Evolutionary conservation across 2,113 vertebrate species (phyloP).

Genomic region (Thalassarche chlororhynchos): DNA sequence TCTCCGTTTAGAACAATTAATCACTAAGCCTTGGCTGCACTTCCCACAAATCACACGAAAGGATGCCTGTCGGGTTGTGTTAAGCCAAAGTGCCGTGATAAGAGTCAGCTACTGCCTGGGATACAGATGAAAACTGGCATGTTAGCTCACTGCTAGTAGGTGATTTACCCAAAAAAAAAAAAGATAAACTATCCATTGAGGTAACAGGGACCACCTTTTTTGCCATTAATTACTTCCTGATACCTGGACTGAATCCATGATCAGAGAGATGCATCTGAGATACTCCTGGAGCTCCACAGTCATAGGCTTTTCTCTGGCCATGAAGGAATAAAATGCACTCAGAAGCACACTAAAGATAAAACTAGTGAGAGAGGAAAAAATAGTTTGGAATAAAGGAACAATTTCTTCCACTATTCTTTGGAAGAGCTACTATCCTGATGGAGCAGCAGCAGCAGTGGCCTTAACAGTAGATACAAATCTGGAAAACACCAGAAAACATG

Average conservation of each 20-base stretch:
- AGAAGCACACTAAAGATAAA: accelerated
- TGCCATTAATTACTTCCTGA: neutral
- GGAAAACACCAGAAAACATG: neutral
- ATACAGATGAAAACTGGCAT: neutral
- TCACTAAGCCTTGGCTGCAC: neutral
- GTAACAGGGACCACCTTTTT: neutral
- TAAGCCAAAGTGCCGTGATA: neutral
- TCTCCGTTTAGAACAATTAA: neutral
- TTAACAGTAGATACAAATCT: neutral
- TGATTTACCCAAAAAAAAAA: neutral
- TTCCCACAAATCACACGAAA: neutral
- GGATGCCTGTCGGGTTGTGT: neutral
- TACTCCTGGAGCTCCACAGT: neutral
- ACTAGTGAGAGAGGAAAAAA: neutral
- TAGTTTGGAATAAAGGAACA: neutral
- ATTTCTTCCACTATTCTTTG: neutral
- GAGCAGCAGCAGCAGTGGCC: neutral
- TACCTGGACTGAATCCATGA: neutral
- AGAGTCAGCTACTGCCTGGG: neutral
- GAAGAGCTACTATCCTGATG: neutral
- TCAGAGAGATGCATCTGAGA: neutral
- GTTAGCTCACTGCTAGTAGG: neutral
- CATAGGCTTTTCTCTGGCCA: neutral
- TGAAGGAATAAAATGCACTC: neutral
- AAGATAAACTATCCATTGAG: neutral